These are phyloP conservation scores for Drosophila neonasuta DNA, from an alignment of 2,888 invertebrate species.

Conservation along the genomic window DNA sequence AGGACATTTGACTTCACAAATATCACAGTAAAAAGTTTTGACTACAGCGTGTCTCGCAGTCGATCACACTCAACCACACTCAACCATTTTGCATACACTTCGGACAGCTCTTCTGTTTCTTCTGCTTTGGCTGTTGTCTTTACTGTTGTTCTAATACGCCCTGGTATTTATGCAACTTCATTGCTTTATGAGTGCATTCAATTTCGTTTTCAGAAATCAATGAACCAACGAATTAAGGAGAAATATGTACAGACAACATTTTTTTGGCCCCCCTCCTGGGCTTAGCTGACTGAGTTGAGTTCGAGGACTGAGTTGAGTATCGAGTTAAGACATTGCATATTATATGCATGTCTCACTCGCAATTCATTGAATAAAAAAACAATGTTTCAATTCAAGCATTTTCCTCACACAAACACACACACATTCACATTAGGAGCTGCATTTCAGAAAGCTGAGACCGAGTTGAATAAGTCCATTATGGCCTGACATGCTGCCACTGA, in stretches of 20 bases:
- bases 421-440: background rate
- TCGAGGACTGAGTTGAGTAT: slow-evolving; percentile 11
- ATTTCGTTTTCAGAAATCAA: slow-evolving; percentile 76
- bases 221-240: slow-evolving; percentile 67
- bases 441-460: slow-evolving; percentile 23
- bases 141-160: slow-evolving; percentile 50
- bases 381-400: slow-evolving; percentile 64
- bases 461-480: background rate
- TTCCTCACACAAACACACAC: slow-evolving; percentile 19
- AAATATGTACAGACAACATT: slow-evolving; percentile 52
- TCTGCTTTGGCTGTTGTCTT: background rate
- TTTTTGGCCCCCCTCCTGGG: slow-evolving; percentile 1
- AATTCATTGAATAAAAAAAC: slow-evolving; percentile 66
- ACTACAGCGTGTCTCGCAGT: background rate
- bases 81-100: slow-evolving; percentile 30
- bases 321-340: slow-evolving; percentile 45
- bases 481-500: background rate
- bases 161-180: slow-evolving; percentile 47
- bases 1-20: no score
- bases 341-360: slow-evolving; percentile 53
- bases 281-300: background rate
- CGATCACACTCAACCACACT: background rate
- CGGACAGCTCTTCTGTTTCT: slow-evolving; percentile 47
- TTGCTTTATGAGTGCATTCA: slow-evolving; percentile 59
- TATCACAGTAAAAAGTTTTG: background rate